These are phyloP conservation scores for Gobio gobio DNA, from an alignment of 2,113 vertebrate species.

Conservation along the genomic window DNA sequence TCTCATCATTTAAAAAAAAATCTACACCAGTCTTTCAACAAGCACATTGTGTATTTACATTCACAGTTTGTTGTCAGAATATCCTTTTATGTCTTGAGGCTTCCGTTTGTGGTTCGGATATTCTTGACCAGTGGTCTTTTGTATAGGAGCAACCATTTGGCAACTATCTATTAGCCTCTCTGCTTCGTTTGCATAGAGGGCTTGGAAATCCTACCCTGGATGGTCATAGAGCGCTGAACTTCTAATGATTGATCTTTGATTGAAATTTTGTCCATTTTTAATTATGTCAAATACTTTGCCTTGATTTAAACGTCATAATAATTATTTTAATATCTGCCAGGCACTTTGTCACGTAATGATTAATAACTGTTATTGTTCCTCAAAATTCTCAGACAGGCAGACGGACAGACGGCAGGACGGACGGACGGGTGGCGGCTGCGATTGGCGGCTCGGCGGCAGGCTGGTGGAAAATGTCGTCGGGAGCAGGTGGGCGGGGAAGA, in stretches of 20 bases:
- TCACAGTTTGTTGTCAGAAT: not conserved
- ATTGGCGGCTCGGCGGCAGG: conserved; percentile 83
- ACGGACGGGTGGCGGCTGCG: conserved; percentile 79
- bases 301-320: not conserved
- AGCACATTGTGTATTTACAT: not conserved
- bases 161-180: conserved; percentile 34
- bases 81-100: not conserved
- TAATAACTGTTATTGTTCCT: not conserved
- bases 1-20: not conserved
- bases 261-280: too few relatives aligned
- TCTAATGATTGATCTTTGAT: too few relatives aligned
- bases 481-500: conserved; percentile 79
- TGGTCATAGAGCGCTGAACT: not conserved
- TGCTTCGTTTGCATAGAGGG: conserved; percentile 34
- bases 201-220: conserved; percentile 21
- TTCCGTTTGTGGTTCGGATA: not conserved
- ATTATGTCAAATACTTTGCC: not conserved
- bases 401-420: conserved; percentile 82
- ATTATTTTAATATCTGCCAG: not conserved
- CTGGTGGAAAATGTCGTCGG: conserved; percentile 87
- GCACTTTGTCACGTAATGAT: not conserved
- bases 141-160: conserved; percentile 36
- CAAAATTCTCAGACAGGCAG: conserved; percentile 72
- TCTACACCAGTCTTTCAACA: not conserved
- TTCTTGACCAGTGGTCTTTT: conserved; percentile 33